Conservation (phyloP, 2,113 vertebrate species). For the Cheilinus undulatus region DNA sequence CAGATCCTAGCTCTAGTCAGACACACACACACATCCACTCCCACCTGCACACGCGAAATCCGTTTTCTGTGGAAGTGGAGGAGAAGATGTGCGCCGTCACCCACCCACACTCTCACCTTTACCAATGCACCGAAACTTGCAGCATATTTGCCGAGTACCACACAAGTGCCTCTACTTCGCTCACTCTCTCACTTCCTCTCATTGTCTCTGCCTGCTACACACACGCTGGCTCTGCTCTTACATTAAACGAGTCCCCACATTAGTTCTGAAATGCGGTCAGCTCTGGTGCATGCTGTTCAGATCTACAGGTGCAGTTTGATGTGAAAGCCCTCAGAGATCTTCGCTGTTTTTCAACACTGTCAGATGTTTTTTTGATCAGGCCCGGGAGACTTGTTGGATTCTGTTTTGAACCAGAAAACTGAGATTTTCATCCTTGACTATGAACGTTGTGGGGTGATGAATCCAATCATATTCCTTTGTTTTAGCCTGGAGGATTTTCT, state of each 20-base stretch:
- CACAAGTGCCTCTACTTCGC: constrained; percentile 51
- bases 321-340: background rate
- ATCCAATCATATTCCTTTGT: background rate
- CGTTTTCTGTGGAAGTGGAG: constrained; percentile 42
- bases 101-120: constrained; percentile 71
- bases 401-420: constrained; percentile 1
- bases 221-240: background rate
- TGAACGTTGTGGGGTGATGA: background rate
- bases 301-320: constrained; percentile 8
- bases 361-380: constrained; percentile 12
- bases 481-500: background rate
- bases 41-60: constrained; percentile 35
- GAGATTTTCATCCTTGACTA: background rate
- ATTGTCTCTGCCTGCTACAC: constrained; percentile 5
- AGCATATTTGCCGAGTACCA: constrained; percentile 56
- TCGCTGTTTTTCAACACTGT: background rate
- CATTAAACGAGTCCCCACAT: background rate
- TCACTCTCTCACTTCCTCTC: constrained; percentile 50
- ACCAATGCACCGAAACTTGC: constrained; percentile 60
- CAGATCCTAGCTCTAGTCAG: constrained; percentile 27
- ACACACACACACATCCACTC: constrained; percentile 17
- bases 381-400: background rate
- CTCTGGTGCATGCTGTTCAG: background rate
- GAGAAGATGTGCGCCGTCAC: constrained; percentile 58
- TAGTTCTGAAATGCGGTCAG: background rate